Evolutionary conservation across 2,113 vertebrate genomes (phyloP).

Genomic region (Lepisosteus oculatus): DNA sequence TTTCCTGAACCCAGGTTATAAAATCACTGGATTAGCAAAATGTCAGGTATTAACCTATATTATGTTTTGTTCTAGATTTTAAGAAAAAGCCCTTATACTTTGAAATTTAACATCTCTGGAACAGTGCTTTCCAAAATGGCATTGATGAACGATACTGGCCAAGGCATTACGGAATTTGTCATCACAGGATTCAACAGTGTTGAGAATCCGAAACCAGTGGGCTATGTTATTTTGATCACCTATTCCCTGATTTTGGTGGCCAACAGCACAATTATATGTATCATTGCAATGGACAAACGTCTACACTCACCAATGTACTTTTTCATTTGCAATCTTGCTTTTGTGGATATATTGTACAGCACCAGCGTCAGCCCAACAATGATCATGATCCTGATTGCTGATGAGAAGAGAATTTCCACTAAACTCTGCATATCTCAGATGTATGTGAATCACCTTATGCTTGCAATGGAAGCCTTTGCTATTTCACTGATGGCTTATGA

Average conservation of each 20-base stretch:
- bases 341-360: conserved; percentile 33
- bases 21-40: too few relatives aligned
- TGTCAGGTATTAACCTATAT: too few relatives aligned
- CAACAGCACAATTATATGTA: conserved; percentile 25
- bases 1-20: too few relatives aligned
- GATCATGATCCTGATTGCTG: conserved; percentile 31
- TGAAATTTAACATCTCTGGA: too few relatives aligned
- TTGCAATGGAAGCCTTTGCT: conserved; percentile 15
- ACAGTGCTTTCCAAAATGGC: not conserved
- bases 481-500: conserved; percentile 35
- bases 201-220: conserved; percentile 27
- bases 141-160: conserved; percentile 2
- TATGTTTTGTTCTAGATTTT: too few relatives aligned
- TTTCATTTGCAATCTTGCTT: conserved; percentile 36
- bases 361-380: conserved; percentile 24
- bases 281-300: conserved; percentile 28
- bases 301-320: conserved; percentile 42
- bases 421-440: conserved; percentile 29
- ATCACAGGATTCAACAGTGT: conserved; percentile 28
- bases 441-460: conserved; percentile 30
- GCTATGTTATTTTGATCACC: conserved; percentile 23
- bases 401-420: conserved; percentile 31
- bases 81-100: too few relatives aligned
- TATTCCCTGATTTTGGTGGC: conserved; percentile 29
- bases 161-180: conserved; percentile 22